A percentile compares a stretch with the other conserved stretches of the same genome.
phyloP scores from a whole-genome alignment of 2,888 invertebrate genomes.

The Melipona beecheii region DNA sequence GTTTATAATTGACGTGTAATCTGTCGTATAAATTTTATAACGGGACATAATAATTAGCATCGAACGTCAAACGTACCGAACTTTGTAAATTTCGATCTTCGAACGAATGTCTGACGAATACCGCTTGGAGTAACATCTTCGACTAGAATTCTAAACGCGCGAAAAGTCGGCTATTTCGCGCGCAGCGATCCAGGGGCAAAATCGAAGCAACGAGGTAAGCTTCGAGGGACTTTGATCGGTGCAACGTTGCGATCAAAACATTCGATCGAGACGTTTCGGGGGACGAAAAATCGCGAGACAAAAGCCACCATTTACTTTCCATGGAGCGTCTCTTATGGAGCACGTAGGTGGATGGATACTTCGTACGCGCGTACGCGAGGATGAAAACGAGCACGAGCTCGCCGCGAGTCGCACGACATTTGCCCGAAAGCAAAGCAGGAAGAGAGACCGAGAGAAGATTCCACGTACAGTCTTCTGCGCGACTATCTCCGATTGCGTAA shows the following conservation, averaged over 20 bases:
- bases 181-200: too few relatives aligned
- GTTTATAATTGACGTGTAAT: too few relatives aligned
- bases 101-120: too few relatives aligned
- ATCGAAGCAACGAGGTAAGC: neutral
- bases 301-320: slow-evolving; percentile 39
- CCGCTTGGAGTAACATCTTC: too few relatives aligned
- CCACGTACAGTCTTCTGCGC: slow-evolving; percentile 15
- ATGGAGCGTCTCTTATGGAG: slow-evolving; percentile 6
- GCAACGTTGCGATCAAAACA: neutral
- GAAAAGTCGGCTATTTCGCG: too few relatives aligned
- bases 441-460: slow-evolving; percentile 53
- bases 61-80: too few relatives aligned
- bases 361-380: slow-evolving; percentile 43
- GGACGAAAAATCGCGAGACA: slow-evolving; percentile 15
- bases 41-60: too few relatives aligned
- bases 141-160: too few relatives aligned
- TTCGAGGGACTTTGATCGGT: neutral
- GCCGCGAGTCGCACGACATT: slow-evolving; percentile 68
- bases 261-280: neutral
- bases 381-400: slow-evolving; percentile 54
- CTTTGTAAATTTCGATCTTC: too few relatives aligned
- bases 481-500: slow-evolving; percentile 64
- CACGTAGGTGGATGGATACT: slow-evolving; percentile 11
- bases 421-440: slow-evolving; percentile 56
- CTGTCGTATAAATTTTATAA: too few relatives aligned